These are phyloP conservation scores for Amiota communis DNA, from an alignment of 2,888 invertebrate genomes.

Conservation along the genomic window DNA sequence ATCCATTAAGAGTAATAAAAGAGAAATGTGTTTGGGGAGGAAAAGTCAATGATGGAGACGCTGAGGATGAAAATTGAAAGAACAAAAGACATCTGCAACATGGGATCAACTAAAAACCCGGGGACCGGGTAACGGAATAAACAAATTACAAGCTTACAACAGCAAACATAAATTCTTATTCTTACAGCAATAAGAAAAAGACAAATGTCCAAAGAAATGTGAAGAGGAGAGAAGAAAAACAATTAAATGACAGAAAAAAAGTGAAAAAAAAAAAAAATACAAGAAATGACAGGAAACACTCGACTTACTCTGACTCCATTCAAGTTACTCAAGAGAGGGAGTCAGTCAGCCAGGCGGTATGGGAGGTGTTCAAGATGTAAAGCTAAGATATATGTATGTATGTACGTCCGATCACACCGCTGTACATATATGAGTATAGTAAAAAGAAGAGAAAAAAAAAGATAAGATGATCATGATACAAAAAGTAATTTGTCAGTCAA, in stretches of 20 bases:
- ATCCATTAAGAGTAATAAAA: too few relatives aligned
- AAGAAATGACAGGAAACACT: constrained; percentile 22
- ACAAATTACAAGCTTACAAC: constrained; percentile 21
- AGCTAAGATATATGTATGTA: background rate
- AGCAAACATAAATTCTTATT: constrained; percentile 10
- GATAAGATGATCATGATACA: background rate
- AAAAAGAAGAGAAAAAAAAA: too few relatives aligned
- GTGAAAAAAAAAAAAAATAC: background rate
- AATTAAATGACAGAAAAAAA: constrained; percentile 20
- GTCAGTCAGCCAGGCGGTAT: too few relatives aligned
- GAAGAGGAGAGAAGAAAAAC: constrained; percentile 15
- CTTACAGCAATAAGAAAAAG: background rate
- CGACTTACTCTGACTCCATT: background rate
- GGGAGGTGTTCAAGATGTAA: too few relatives aligned
- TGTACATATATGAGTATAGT: too few relatives aligned
- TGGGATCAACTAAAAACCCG: background rate
- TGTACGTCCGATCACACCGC: background rate
- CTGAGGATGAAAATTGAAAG: too few relatives aligned
- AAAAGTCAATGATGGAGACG: too few relatives aligned
- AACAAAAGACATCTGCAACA: too few relatives aligned
- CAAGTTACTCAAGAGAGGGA: too few relatives aligned
- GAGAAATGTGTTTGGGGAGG: too few relatives aligned
- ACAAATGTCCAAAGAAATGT: background rate
- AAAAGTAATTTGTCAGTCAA: constrained; percentile 8
- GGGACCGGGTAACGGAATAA: background rate